Percentiles rank a stretch among this genome's conserved stretches.
These are phyloP conservation scores for Leptobrachium leishanense DNA, from an alignment of 2,113 vertebrate species.

Conservation along the genomic window DNA sequence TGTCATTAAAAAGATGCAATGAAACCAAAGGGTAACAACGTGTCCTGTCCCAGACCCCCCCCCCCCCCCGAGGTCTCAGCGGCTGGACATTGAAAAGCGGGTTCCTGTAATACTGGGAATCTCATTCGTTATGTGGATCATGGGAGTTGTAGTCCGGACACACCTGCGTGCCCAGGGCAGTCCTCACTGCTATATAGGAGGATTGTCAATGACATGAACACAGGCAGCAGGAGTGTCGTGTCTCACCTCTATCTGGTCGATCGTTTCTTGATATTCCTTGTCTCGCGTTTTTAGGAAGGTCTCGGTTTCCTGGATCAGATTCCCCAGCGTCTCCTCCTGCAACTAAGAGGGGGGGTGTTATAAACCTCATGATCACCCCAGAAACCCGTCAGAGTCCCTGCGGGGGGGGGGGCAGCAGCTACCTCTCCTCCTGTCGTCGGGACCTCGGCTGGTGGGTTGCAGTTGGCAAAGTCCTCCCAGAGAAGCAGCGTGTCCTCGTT, in stretches of 20 bases:
- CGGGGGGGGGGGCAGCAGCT: not conserved
- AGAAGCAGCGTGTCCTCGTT: conserved; percentile 92
- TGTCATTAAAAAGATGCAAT: conserved; percentile 45
- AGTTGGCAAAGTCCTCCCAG: conserved; percentile 97
- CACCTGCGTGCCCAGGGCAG: too few relatives aligned
- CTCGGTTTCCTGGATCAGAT: conserved; percentile 91
- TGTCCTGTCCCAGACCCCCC: too few relatives aligned
- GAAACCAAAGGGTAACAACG: too few relatives aligned
- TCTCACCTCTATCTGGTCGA: conserved; percentile 93
- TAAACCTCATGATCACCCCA: not conserved
- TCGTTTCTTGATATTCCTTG: conserved; percentile 94
- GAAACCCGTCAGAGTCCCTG: not conserved
- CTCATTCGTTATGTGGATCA: too few relatives aligned
- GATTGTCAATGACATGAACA: too few relatives aligned
- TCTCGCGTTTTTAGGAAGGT: conserved; percentile 94
- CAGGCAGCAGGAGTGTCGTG: not conserved
- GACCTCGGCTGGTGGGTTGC: conserved; percentile 75
- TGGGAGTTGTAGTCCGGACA: too few relatives aligned
- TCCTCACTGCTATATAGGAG: too few relatives aligned
- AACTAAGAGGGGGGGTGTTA: conserved; percentile 28
- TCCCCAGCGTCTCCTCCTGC: conserved; percentile 90
- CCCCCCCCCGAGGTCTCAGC: too few relatives aligned
- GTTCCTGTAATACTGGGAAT: too few relatives aligned
- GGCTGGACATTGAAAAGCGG: too few relatives aligned
- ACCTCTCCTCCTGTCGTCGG: conserved; percentile 68